Evolutionary conservation across 2,113 vertebrate genomes (phyloP).

Genomic region (Thamnophis sirtalis): DNA sequence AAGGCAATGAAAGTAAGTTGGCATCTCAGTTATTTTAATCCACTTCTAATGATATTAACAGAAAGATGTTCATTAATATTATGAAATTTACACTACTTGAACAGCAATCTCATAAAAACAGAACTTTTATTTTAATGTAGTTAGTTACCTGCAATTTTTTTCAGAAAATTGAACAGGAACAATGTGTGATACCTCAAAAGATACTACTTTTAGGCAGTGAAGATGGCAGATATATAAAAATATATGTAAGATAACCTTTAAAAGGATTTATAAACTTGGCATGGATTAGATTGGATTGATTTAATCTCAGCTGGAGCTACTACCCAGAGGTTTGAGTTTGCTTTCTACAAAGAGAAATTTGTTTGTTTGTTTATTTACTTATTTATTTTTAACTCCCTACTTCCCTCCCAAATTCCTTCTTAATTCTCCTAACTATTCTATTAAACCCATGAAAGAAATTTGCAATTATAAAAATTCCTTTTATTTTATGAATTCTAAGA

Average conservation of each 20-base stretch:
- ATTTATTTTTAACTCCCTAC: neutral
- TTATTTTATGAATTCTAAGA: neutral
- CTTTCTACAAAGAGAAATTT: neutral
- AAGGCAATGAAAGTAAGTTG: constrained; percentile 19
- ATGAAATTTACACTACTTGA: neutral
- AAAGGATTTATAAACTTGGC: neutral
- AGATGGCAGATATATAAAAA: neutral
- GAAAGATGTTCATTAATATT: neutral
- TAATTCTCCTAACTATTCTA: neutral
- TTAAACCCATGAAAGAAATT: neutral
- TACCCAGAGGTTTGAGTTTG: neutral
- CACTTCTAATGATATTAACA: neutral
- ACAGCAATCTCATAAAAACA: neutral
- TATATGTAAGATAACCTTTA: neutral
- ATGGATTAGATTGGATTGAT: neutral
- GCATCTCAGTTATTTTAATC: neutral
- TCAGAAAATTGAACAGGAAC: neutral
- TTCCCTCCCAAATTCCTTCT: neutral
- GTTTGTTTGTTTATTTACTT: neutral
- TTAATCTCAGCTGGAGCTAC: neutral
- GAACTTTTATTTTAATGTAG: neutral
- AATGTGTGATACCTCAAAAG: neutral
- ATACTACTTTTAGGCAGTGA: neutral
- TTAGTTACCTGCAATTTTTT: neutral
- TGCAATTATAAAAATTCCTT: neutral